A percentile compares a stretch with the other conserved stretches of the same genome.
These are phyloP conservation scores for Heliconius hermathena DNA, from an alignment of 1,140 invertebrate genomes.

Conservation along the genomic window DNA sequence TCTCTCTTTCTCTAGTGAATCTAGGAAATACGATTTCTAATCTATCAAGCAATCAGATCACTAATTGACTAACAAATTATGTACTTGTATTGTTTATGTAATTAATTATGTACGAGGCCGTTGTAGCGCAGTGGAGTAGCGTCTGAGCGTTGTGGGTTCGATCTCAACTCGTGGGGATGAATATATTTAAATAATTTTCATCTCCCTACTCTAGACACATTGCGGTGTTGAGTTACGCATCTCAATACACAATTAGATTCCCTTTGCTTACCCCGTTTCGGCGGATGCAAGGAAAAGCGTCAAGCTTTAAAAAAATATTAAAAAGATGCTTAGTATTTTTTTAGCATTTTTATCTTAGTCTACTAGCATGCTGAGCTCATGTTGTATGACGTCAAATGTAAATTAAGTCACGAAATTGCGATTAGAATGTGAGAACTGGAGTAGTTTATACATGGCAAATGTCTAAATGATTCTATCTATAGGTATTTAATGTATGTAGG, in stretches of 20 bases:
- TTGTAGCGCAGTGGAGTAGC: no score
- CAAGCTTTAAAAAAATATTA: no score
- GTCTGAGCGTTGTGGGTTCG: no score
- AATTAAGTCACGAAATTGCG: conserved; percentile 2
- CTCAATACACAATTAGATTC: no score
- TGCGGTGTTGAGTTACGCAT: no score
- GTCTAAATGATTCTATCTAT: neutral
- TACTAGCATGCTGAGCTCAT: neutral
- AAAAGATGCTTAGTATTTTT: neutral
- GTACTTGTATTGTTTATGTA: neutral
- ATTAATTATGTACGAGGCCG: no score
- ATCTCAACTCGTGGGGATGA: no score
- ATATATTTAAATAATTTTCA: no score
- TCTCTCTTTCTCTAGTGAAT: neutral
- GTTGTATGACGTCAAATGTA: neutral
- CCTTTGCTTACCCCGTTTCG: no score
- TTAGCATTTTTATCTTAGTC: neutral
- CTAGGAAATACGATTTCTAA: conserved; percentile 6
- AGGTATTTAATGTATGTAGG: neutral
- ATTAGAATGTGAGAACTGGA: conserved; percentile 12
- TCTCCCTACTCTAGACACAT: no score
- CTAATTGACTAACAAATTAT: neutral
- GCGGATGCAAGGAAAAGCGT: no score
- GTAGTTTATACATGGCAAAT: conserved; percentile 1
- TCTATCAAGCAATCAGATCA: conserved; percentile 3